Percentiles rank a stretch among this genome's conserved stretches.
phyloP scores from a whole-genome alignment of 2,113 vertebrate genomes.

The Rattus norvegicus region GRCr8 NC_086028.1:69328001-69328500 shows the following conservation, averaged over 20 bases:
- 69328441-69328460: slow-evolving; percentile 89
- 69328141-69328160: background rate
- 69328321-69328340: slow-evolving; percentile 56
- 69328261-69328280: background rate
- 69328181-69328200: background rate
- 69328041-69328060: slow-evolving; percentile 21
- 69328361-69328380: slow-evolving; percentile 87
- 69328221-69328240: background rate
- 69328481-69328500: background rate
- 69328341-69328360: slow-evolving; percentile 92
- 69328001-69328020: background rate
- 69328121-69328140: background rate
- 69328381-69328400: slow-evolving; percentile 79
- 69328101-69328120: background rate
- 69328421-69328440: slow-evolving; percentile 92
- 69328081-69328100: background rate
- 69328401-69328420: slow-evolving; percentile 87
- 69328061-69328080: slow-evolving; percentile 33
- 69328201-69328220: background rate
- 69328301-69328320: slow-evolving; percentile 65
- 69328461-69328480: background rate
- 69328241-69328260: background rate
- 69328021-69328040: slow-evolving; percentile 27
- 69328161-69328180: background rate
- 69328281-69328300: slow-evolving; percentile 42